Evolutionary conservation across 2,888 invertebrate species (phyloP), one percentile per base, ranked within the genome.

Genomic region (Axea sp.): DNA sequence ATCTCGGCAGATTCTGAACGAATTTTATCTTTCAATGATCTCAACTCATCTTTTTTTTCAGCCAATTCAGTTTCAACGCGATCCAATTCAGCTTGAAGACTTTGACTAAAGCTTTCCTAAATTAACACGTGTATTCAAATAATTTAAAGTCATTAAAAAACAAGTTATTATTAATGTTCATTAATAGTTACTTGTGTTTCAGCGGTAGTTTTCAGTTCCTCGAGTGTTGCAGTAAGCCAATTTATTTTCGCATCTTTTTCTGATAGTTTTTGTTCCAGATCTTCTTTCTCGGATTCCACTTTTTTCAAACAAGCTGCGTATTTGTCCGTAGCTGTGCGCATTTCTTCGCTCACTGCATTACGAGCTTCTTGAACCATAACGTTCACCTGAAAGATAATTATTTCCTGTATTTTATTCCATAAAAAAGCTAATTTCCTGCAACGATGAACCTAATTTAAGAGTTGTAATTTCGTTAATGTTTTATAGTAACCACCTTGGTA

Each of bases 81-180:
- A 69, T 87, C 87, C 19, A 87, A 76, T 71, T 87, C 87, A 7
- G 80, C 76, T 76, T 87, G 87, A 8, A 87, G 78, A 72, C 87
- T 87, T 60, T 86, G 86, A 60, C 86, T 83, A 39, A 86, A 86
- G 69, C 86, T 87, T 49, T 84, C 86, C 86, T 60, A 22, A 11
- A 0, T n/a, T 30, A 30, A 9, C 3, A 24, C 3, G 19, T 19
- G 19, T 19, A 19, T 19, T n/a, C n/a, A n/a, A n/a, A n/a, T n/a
- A n/a, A n/a, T n/a, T n/a, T n/a, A n/a, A n/a, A n/a, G n/a, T n/a
- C n/a, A n/a, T n/a, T n/a, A n/a, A n/a, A n/a, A n/a, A n/a, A n/a
- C n/a, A n/a, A n/a, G n/a, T n/a, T n/a, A n/a, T n/a, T n/a, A n/a
- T n/a, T n/a, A n/a, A n/a, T n/a, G n/a, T n/a, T n/a, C n/a, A 19